Base-by-base conservation (phyloP, 1,140 invertebrate genomes). In the Melipona quadrifasciata region DNA sequence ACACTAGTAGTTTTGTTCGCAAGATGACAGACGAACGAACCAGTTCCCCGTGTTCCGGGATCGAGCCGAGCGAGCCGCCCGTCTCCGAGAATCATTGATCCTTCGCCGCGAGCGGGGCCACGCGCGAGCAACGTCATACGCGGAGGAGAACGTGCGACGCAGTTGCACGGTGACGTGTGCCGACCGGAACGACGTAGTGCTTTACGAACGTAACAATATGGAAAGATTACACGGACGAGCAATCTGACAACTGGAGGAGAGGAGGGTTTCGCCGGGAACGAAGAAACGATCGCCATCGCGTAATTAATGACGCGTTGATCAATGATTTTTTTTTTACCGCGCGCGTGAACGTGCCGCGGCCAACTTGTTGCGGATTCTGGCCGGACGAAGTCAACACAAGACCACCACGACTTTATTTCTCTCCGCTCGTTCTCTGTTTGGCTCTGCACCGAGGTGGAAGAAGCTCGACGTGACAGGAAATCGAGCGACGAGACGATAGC, bases 1-100 rank as follows among this genome's bases (percentile, higher is more conserved):
- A 47, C 39, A 47, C 8, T 47, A 47, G 39, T 47, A 47, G 39
- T 12, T 21, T 61, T 12, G 58, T 61, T 61, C 58, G 58, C 58
- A 24, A 61, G 11, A 61, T 61, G 58, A 12, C 58, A 17, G 8
- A 78, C 78, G 65, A 78, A 78, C 78, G 82, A 70, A 27, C 12
- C 34, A 16, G 55, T 14, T 78, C 39, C 21, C 27, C 68, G 68
- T 31, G 61, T 53, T 87, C 61, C 61, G 8, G 39, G 39, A 47
- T 47, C 39, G 39, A 39, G 34, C 2, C 34, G 24, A 72, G 47
- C 57, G 57, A 61, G 24, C 24, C 12, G n/a, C 24, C 12, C 24
- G 24, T 61, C 58, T 61, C n/a, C 80, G 71, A 71, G 81, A 91
- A 91, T 91, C 91, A 91, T 91, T 91, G 91, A 91, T 91, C 91